A percentile compares a stretch with the other conserved stretches of the same genome.
phyloP scores from a whole-genome alignment of 2,888 invertebrate species.

The Notodonta ziczac region DNA sequence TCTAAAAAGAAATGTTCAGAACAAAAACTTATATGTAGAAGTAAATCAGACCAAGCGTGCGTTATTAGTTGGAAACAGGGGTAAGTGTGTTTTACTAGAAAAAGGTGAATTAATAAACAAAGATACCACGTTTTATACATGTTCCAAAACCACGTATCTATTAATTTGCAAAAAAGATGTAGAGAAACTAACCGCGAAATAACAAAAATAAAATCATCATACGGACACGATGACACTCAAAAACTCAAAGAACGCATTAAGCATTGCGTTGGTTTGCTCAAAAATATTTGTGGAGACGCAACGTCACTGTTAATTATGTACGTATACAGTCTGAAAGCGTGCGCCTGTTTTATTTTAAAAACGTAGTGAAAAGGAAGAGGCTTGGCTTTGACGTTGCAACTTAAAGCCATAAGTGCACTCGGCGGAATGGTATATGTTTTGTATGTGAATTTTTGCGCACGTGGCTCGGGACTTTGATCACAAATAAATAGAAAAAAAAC shows the following conservation, averaged over 20 bases:
- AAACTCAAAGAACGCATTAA: slow-evolving; percentile 68
- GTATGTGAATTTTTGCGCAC: slow-evolving; percentile 47
- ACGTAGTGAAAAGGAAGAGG: slow-evolving; percentile 79
- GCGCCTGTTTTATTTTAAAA: slow-evolving; percentile 57
- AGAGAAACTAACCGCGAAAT: not conserved
- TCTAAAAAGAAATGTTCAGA: not conserved
- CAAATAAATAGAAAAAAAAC: not conserved
- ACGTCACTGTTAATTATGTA: slow-evolving; percentile 76
- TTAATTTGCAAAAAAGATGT: too few species aligned
- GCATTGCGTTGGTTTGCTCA: slow-evolving; percentile 59
- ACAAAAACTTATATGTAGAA: not conserved
- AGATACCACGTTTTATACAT: too few species aligned
- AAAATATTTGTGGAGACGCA: slow-evolving; percentile 55
- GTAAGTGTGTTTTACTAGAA: too few species aligned
- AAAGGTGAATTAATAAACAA: too few species aligned
- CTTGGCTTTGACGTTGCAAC: slow-evolving; percentile 71
- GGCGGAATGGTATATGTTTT: slow-evolving; percentile 61
- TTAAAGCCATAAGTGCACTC: slow-evolving; percentile 61
- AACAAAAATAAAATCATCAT: slow-evolving; percentile 52
- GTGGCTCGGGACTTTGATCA: slow-evolving; percentile 45
- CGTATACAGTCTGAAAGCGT: slow-evolving; percentile 48
- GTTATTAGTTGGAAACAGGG: too few species aligned
- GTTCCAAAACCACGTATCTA: too few species aligned
- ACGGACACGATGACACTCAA: slow-evolving; percentile 63
- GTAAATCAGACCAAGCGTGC: too few species aligned